A percentile compares a stretch with the other conserved stretches of the same genome.
These are phyloP conservation scores for Leptoteleia sp. DNA, from an alignment of 1,140 invertebrate genomes.

Conservation along the genomic window DNA sequence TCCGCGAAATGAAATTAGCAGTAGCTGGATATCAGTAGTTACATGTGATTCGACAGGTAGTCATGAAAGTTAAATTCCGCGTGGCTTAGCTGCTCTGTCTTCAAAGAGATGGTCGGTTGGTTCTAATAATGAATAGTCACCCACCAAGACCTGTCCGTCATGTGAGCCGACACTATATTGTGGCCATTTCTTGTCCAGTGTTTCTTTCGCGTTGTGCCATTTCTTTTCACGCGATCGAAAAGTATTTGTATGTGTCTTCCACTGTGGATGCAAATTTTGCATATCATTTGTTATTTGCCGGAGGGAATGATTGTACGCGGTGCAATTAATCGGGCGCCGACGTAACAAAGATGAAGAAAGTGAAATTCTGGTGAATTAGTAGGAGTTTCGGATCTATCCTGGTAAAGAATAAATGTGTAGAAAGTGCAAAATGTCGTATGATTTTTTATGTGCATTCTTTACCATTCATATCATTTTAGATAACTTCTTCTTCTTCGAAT, in stretches of 20 bases:
- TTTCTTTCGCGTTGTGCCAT: constrained; percentile 40
- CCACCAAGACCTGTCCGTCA: constrained; percentile 54
- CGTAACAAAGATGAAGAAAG: constrained; percentile 25
- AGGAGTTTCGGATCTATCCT: background rate
- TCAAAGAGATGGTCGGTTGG: constrained; percentile 62
- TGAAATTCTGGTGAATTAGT: constrained; percentile 22
- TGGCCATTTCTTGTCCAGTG: constrained; percentile 30
- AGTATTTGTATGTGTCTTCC: constrained; percentile 13
- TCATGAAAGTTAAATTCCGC: constrained; percentile 56
- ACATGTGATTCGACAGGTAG: constrained; percentile 26
- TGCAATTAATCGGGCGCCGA: constrained; percentile 7
- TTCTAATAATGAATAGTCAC: constrained; percentile 63
- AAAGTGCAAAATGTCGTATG: constrained; percentile 6
- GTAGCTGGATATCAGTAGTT: constrained; percentile 15
- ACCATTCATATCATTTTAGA: too few relatives aligned
- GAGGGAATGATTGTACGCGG: constrained; percentile 4
- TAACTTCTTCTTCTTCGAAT: too few relatives aligned
- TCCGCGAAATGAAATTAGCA: constrained; percentile 20
- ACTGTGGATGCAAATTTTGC: background rate
- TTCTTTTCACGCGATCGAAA: constrained; percentile 23
- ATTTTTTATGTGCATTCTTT: too few relatives aligned
- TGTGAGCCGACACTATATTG: constrained; percentile 50
- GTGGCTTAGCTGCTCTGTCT: constrained; percentile 39
- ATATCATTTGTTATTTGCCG: background rate
- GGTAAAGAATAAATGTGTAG: background rate